These are phyloP conservation scores for Gasteruption jaculator DNA, from an alignment of 2,888 invertebrate species.

Conservation along the genomic window DNA sequence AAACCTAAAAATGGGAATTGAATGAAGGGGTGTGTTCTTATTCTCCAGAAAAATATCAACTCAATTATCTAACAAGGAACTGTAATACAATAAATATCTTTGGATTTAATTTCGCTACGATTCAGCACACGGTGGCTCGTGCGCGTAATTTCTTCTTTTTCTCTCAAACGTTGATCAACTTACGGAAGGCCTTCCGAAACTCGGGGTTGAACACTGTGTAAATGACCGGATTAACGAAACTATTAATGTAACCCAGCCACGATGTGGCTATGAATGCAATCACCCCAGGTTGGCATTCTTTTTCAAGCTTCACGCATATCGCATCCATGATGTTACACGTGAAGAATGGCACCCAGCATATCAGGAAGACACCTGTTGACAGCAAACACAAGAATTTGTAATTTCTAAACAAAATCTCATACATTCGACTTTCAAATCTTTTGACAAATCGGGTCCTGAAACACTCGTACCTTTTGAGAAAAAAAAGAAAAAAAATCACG, in stretches of 20 bases:
- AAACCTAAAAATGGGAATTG: no score
- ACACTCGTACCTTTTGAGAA: no score
- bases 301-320: conserved; percentile 81
- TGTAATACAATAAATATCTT: no score
- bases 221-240: conserved; percentile 88
- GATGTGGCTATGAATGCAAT: conserved; percentile 91
- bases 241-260: conserved; percentile 98
- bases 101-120: no score
- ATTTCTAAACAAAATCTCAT: no score
- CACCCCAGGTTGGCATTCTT: conserved; percentile 77
- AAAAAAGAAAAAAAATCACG: no score
- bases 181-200: conserved; percentile 96
- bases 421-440: no score
- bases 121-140: not conserved
- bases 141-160: not conserved
- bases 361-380: conserved; percentile 89
- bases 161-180: conserved; percentile 60
- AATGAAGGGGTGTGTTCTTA: no score
- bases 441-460: no score
- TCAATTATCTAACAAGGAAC: no score
- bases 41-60: no score
- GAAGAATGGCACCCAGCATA: conserved; percentile 99
- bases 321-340: conserved; percentile 97
- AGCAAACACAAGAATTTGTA: conserved; percentile 28
- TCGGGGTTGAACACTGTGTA: conserved; percentile 96